Base-by-base conservation (phyloP, 23 tunicate species). In the Trididemnum nubilum region DNA sequence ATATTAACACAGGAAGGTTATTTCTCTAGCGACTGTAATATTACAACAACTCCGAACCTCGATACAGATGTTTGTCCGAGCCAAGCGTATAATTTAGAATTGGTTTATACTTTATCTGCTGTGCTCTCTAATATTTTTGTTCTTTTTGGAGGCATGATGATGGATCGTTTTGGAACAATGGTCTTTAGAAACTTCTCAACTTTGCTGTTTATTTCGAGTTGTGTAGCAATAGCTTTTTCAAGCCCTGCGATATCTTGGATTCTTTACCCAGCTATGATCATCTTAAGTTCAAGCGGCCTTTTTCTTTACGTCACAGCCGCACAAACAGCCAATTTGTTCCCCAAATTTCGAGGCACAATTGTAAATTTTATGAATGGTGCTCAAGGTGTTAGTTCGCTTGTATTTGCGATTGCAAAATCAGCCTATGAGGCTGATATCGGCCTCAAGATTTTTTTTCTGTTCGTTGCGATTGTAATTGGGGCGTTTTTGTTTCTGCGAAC, bases 1-100 rank as follows among this genome's bases (percentile, higher is more conserved):
- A 26, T 73, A 9, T 39, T 73, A 9, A 73, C 78, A 37, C 2
- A 36, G 29, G 78, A 73, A 73, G 78, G 78, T 9, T 73, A 73
- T 39, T 73, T 73, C 58, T 18, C 25, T 40, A 37, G 30, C 12
- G 15, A 26, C 2, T 73, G 78, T 38, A 67, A 67, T n/a, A 26
- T 21, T n/a, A 21, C 67, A 28, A n/a, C n/a, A n/a, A n/a, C n/a
- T n/a, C n/a, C n/a, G n/a, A n/a, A n/a, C n/a, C 3, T 12, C 74
- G 19, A 9, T 4, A 3, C 39, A 9, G 5, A 30, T 33, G 22
- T 40, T 38, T 73, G 78, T 73, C 78, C 27, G 2, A 26, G 31
- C 25, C 78, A 73, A 73, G 58, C 37, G 24, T 40, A 73, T n/a
- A 39, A 37, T 38, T 73, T 73, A 40, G 9, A 39, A 15, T 38